Percentiles rank a stretch among this genome's conserved stretches.
Evolutionary conservation across 2,113 vertebrate genomes (phyloP).

Genomic region (Sialia sialis): DNA sequence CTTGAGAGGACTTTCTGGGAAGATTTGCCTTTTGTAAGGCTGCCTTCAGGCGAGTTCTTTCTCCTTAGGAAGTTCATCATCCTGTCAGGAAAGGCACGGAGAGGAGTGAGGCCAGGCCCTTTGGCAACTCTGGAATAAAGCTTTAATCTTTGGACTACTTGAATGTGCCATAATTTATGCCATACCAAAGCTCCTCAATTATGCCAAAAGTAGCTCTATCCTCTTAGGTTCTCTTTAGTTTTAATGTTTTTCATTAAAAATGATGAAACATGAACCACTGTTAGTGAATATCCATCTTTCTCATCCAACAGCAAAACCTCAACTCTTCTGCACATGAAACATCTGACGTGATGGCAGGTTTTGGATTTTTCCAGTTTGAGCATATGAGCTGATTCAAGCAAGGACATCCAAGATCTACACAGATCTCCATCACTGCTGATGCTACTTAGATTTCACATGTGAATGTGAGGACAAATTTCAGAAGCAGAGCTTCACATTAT

Average conservation of each 20-base stretch:
- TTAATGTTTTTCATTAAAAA: neutral
- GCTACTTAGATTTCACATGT: neutral
- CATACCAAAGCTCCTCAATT: neutral
- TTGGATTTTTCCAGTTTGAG: neutral
- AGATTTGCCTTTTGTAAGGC: neutral
- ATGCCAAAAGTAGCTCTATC: neutral
- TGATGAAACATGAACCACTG: neutral
- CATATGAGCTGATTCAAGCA: neutral
- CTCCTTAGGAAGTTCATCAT: neutral
- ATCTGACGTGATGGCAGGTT: accelerated
- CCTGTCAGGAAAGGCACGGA: neutral
- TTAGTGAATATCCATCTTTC: neutral
- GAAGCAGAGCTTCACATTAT: neutral
- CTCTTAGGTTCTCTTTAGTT: neutral
- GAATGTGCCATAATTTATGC: neutral
- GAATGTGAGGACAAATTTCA: neutral
- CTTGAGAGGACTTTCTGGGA: neutral
- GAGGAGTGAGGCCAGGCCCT: neutral
- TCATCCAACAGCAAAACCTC: neutral
- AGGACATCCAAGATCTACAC: neutral
- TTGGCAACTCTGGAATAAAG: neutral
- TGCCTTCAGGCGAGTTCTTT: neutral
- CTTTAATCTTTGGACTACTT: neutral
- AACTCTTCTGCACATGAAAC: neutral
- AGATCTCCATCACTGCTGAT: neutral